phyloP scores from a whole-genome alignment of 2,113 vertebrate genomes.

The Tinamus guttatus region DNA sequence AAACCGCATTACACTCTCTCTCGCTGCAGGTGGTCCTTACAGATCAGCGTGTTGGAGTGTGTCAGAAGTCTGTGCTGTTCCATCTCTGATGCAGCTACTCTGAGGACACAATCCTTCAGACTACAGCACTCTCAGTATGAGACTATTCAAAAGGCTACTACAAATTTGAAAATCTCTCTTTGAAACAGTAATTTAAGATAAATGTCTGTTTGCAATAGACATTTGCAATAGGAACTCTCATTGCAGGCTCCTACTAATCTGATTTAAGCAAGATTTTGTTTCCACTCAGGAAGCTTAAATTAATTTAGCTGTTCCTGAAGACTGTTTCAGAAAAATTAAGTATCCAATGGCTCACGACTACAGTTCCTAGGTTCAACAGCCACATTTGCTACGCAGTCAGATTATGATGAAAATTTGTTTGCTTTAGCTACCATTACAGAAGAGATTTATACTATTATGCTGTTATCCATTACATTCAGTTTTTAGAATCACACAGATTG shows the following conservation, averaged over 20 bases:
- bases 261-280: slow-evolving; percentile 58
- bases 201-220: not conserved
- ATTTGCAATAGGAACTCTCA: slow-evolving; percentile 14
- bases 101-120: not conserved
- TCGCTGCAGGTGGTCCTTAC: not conserved
- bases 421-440: slow-evolving; percentile 36
- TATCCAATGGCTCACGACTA: slow-evolving; percentile 14
- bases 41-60: not conserved
- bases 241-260: slow-evolving; percentile 58
- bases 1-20: slow-evolving; percentile 8
- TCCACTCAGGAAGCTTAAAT: slow-evolving; percentile 59
- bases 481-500: slow-evolving; percentile 40
- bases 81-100: not conserved
- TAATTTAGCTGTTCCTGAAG: slow-evolving; percentile 61
- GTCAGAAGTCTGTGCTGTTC: not conserved
- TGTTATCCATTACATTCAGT: slow-evolving; percentile 43
- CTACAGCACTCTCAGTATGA: not conserved
- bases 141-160: not conserved
- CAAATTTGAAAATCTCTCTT: not conserved
- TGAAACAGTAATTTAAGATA: slow-evolving; percentile 41
- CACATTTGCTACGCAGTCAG: not conserved
- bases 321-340: slow-evolving; percentile 31
- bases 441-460: not conserved
- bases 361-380: not conserved
- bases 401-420: slow-evolving; percentile 21